Evolutionary conservation across 2,888 invertebrate genomes (phyloP), one percentile per base, ranked within the genome.

Genomic region (Pasiphila rectangulata): DNA sequence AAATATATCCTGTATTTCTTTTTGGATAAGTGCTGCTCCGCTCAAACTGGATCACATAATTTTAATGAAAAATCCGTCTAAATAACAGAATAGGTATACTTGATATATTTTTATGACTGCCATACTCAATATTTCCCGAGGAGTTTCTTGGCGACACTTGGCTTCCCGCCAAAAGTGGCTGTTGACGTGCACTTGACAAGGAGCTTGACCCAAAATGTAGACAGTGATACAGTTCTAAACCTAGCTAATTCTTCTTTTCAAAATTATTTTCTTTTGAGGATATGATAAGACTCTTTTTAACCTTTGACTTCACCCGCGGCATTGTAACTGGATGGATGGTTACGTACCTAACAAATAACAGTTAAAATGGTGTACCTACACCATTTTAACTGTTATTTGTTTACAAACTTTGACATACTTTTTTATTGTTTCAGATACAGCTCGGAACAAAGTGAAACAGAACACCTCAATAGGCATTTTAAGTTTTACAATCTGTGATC

Each of bases 401-500:
- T 1, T 25, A 10, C n/a, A 7, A 13, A 27, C 3, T 7, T n/a
- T 17, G 20, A 38, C 23, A 6, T 40, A 24, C 39, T 44, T 64
- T 72, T 66, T 68, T 60, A 64, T 71, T 67, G 72, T 83, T 83
- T 41, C 86, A 87, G 86, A 81, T 85, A 63, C 72, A 74, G 63
- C 40, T 30, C 68, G 61, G 61, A 67, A 69, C 70, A 67, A 68
- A 74, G 69, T 72, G 75, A 68, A 77, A 72, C 74, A 69, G 72
- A 74, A 75, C 76, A 75, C 78, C 78, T 75, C 77, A 79, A 63
- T 83, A 83, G 68, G 77, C 67, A 72, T 69, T 71, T 72, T 83
- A 82, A 83, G 79, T 81, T 81, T 82, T 79, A 81, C 82, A 83
- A 81, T 81, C 85, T 83, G 87, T 86, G 86, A 86, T 85, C 84